Percentiles rank a stretch among this genome's conserved stretches.
phyloP scores from a whole-genome alignment of 2,888 invertebrate species.

The Apotomis betuletana region DNA sequence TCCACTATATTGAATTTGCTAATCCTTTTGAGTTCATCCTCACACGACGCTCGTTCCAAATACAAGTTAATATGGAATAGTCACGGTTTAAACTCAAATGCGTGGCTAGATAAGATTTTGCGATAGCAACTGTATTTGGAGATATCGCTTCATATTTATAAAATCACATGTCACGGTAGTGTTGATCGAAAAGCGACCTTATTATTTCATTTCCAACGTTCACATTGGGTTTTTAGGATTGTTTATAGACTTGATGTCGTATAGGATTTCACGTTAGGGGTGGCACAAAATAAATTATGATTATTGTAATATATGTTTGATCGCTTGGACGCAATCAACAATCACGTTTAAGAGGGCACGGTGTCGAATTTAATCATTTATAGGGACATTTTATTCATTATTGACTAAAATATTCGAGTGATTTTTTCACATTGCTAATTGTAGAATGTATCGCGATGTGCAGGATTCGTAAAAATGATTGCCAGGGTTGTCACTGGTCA shows the following conservation, averaged over 20 bases:
- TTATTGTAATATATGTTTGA: constrained; percentile 30
- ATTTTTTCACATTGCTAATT: too few species aligned
- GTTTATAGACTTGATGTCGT: background rate
- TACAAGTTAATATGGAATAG: too few species aligned
- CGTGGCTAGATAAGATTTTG: too few species aligned
- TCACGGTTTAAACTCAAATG: too few species aligned
- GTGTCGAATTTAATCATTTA: background rate
- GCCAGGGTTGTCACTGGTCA: too few species aligned
- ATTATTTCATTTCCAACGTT: background rate
- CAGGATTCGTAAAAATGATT: too few species aligned
- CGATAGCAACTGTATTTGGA: too few species aligned
- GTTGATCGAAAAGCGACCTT: background rate
- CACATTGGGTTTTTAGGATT: background rate
- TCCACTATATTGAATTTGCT: constrained; percentile 26
- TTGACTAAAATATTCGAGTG: too few species aligned
- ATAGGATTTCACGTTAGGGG: constrained; percentile 16
- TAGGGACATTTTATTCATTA: constrained; percentile 11
- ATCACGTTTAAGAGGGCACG: constrained; percentile 21
- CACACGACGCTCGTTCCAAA: background rate
- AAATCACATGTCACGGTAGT: too few species aligned
- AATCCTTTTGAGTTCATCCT: constrained; percentile 30
- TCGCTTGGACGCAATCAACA: constrained; percentile 21
- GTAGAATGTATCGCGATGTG: too few species aligned
- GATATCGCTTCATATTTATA: too few species aligned
- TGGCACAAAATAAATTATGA: constrained; percentile 28